Evolutionary conservation across 2,888 invertebrate species (phyloP).

Genomic region (Diloba caeruleocephala): DNA sequence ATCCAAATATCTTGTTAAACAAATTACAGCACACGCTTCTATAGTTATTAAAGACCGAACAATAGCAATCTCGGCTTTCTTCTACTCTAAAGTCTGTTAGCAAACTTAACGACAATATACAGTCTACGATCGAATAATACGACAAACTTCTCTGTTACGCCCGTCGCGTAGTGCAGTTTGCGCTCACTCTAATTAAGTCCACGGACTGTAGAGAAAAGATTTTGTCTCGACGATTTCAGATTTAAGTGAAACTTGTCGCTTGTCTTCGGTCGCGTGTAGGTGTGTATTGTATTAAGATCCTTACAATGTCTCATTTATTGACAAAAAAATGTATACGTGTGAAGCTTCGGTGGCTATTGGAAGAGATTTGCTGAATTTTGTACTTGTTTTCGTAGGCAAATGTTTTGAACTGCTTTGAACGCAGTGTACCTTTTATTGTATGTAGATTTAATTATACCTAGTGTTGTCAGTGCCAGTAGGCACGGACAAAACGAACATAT

Average conservation of each 20-base stretch:
- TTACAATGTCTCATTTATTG: conserved; percentile 54
- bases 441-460: too few relatives aligned
- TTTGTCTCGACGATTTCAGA: conserved; percentile 74
- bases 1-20: background rate
- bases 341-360: conserved; percentile 14
- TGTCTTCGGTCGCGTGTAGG: conserved; percentile 71
- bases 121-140: conserved; percentile 37
- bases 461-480: too few relatives aligned
- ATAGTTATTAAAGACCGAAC: conserved; percentile 15
- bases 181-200: conserved; percentile 45
- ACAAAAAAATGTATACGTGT: conserved; percentile 19
- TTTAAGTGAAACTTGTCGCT: conserved; percentile 78
- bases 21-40: conserved; percentile 13
- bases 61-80: conserved; percentile 17
- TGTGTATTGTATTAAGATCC: conserved; percentile 69
- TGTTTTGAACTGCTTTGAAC: background rate
- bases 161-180: conserved; percentile 37
- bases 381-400: conserved; percentile 11
- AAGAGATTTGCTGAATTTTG: conserved; percentile 17
- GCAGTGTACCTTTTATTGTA: too few relatives aligned
- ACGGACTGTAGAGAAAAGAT: conserved; percentile 58
- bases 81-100: conserved; percentile 36
- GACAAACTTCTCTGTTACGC: conserved; percentile 35
- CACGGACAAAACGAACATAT: too few relatives aligned
- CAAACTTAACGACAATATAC: conserved; percentile 40